A percentile compares a stretch with the other conserved stretches of the same genome.
These are phyloP conservation scores for Crax fasciolata DNA, from an alignment of 2,797 vertebrate genomes.

Conservation along the genomic window DNA sequence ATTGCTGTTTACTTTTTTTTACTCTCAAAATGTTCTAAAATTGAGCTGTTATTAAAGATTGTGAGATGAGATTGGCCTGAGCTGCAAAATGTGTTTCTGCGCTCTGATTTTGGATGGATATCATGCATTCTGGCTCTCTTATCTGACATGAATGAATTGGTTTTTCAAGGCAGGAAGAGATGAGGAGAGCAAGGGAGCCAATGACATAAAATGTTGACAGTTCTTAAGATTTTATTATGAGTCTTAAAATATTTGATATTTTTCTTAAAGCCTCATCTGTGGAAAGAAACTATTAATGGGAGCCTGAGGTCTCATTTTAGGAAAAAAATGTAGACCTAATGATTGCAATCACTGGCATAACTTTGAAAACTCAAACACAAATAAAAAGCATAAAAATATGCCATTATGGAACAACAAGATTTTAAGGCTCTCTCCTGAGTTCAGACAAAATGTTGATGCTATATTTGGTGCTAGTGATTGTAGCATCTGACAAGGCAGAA, in stretches of 20 bases:
- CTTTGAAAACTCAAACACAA: not conserved
- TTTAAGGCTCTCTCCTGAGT: constrained; percentile 8
- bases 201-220: constrained; percentile 22
- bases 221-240: not conserved
- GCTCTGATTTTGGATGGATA: not conserved
- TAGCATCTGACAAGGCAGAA: not conserved
- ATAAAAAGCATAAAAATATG: not conserved
- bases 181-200: not conserved
- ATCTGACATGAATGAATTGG: not conserved
- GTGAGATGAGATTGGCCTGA: constrained; percentile 2
- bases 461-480: not conserved
- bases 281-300: constrained; percentile 18
- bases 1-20: constrained; percentile 24
- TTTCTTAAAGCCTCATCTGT: not conserved
- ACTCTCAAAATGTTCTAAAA: not conserved
- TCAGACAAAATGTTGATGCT: not conserved
- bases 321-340: not conserved
- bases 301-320: not conserved
- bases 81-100: constrained; percentile 9
- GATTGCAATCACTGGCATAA: not conserved
- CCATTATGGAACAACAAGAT: not conserved
- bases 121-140: not conserved
- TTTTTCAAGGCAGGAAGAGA: constrained; percentile 12
- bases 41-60: not conserved
- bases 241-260: constrained; percentile 10